Evolutionary conservation across 2,113 vertebrate genomes (phyloP).

Genomic region (Saccopteryx leptura): DNA sequence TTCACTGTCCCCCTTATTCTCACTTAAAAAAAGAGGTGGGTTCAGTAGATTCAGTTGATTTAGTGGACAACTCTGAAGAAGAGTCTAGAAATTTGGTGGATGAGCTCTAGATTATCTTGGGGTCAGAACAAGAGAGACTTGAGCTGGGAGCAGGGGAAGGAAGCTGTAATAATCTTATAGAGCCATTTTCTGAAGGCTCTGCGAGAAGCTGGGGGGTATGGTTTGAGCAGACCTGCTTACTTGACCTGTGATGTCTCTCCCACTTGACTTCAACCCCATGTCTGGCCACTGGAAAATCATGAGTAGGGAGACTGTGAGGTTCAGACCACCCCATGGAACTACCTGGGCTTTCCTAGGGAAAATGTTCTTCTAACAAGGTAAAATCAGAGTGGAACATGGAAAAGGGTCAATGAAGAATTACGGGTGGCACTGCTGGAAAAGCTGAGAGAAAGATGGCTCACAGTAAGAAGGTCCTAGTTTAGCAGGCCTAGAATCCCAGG

Average conservation of each 20-base stretch:
- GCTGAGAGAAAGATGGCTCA: background rate
- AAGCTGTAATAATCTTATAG: background rate
- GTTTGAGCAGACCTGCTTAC: background rate
- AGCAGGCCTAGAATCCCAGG: background rate
- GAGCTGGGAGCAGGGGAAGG: background rate
- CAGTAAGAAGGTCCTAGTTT: background rate
- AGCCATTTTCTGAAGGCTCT: background rate
- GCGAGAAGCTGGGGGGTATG: background rate
- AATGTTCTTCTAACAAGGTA: background rate
- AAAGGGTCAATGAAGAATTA: constrained; percentile 25
- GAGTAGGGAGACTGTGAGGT: background rate
- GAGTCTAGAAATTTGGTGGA: background rate
- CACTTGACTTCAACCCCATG: background rate
- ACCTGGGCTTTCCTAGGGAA: constrained; percentile 9
- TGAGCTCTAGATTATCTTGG: background rate
- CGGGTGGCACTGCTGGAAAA: background rate
- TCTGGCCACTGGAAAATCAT: background rate
- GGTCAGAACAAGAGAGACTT: background rate
- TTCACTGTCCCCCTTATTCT: too few relatives aligned
- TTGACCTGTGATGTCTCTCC: background rate
- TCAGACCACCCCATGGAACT: background rate
- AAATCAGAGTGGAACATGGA: background rate
- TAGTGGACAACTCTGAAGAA: background rate
- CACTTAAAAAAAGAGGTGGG: background rate
- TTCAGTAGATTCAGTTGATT: background rate